A percentile compares a stretch with the other conserved stretches of the same genome.
phyloP scores from a whole-genome alignment of 2,888 invertebrate genomes.

The Isotomurus palustris region DNA sequence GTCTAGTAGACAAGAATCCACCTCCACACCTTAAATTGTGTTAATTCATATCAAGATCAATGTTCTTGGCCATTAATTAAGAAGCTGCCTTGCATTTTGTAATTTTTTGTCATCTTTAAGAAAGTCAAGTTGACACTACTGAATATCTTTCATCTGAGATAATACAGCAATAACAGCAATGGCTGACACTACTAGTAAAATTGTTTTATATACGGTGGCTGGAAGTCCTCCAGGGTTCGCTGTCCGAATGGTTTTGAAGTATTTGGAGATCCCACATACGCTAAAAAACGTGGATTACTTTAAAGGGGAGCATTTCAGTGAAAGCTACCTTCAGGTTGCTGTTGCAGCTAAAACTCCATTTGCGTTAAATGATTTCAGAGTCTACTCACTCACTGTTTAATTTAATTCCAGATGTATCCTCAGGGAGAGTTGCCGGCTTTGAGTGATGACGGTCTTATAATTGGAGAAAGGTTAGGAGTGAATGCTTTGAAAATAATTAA shows the following conservation, averaged over 20 bases:
- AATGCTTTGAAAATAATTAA: not conserved
- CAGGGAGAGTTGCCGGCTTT: conserved; percentile 60
- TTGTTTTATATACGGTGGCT: conserved; percentile 67
- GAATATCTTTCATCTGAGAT: too few relatives aligned
- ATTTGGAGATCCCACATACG: conserved; percentile 62
- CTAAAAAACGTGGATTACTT: conserved; percentile 64
- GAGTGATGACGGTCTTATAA: conserved; percentile 69
- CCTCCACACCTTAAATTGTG: too few relatives aligned
- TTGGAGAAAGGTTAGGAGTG: conserved; percentile 63
- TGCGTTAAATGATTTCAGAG: not conserved
- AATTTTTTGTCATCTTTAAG: too few relatives aligned
- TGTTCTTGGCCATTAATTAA: too few relatives aligned
- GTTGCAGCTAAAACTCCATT: not conserved
- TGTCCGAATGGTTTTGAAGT: conserved; percentile 63
- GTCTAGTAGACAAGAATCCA: too few relatives aligned
- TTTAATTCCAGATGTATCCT: conserved; percentile 42
- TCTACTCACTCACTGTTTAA: too few relatives aligned
- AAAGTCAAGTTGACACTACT: too few relatives aligned
- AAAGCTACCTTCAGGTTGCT: conserved; percentile 44
- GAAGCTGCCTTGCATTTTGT: too few relatives aligned
- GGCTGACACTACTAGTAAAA: too few relatives aligned
- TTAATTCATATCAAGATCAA: too few relatives aligned
- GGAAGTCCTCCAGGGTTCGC: conserved; percentile 75
- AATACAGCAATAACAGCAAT: too few relatives aligned
- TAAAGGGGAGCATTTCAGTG: conserved; percentile 59